Base-by-base conservation (phyloP, 2,888 invertebrate species). In the Lottia gigantea region DNA sequence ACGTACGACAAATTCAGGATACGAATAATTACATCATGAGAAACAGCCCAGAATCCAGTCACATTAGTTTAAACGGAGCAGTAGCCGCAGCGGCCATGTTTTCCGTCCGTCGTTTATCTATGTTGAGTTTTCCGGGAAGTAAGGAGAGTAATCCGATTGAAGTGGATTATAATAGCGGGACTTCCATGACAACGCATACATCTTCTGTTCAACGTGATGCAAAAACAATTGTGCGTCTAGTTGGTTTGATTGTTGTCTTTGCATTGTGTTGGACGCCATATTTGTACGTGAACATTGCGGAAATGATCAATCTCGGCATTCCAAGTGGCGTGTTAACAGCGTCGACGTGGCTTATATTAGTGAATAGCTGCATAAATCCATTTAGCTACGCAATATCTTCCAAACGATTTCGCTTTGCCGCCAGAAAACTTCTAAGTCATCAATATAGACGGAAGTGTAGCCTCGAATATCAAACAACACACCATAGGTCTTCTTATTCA, bases 311-410 rank as follows among this genome's bases (percentile, higher is more conserved):
- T 64, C 65, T 45, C 40, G 14, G 46, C 69, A 12, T 19, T 69
- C 64, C 47, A 55, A 45, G 25, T 69, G 12, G 40, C 47, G 62
- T 71, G 40, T 62, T 68, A n/a, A 64, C 65, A 7, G 40, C 73
- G 3, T 61, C 75, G 1, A 45, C 62, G 23, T 75, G 74, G 69
- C 47, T 78, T 12, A 23, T 63, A 47, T 40, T 72, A 45, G n/a
- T 75, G 15, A 70, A 74, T 46, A 69, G 73, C n/a, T 64, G 70
- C 7, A 67, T 74, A 8, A 77, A 79, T 70, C 79, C 79, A 2
- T 73, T 76, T 45, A 31, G 77, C 25, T 79, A 79, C 63, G 79
- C 77, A 8, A 71, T 79, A 12, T n/a, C 71, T n/a, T 77, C 76
- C 55, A 73, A 72, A 55, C 61, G 76, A 25, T 79, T 79, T 66